Conservation (phyloP, 2,888 invertebrate species). For the Cotesia congregata region DNA sequence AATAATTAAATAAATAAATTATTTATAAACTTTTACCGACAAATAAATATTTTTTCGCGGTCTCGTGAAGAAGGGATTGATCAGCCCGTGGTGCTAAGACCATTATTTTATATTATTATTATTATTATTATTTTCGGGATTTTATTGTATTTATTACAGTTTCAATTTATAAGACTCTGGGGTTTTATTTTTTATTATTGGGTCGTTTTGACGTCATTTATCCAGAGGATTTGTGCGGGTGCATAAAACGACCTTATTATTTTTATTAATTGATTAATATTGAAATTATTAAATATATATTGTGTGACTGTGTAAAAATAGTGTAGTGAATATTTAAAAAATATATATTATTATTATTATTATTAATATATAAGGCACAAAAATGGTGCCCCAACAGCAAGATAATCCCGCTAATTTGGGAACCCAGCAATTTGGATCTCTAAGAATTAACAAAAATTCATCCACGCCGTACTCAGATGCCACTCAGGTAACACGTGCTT, state of each 20-base stretch:
- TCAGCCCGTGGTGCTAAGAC: slow-evolving; percentile 5
- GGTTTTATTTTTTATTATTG: background rate
- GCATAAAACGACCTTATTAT: background rate
- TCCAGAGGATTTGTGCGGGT: background rate
- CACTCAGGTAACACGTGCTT: slow-evolving; percentile 82
- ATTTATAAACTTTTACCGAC: slow-evolving; percentile 4
- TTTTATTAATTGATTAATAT: background rate
- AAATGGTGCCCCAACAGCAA: slow-evolving; percentile 84
- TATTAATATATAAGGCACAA: slow-evolving; percentile 53
- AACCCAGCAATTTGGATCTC: slow-evolving; percentile 88
- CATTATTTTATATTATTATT: background rate
- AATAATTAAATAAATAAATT: too few relatives aligned
- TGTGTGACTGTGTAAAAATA: slow-evolving; percentile 24
- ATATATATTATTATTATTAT: slow-evolving; percentile 46
- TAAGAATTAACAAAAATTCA: slow-evolving; percentile 90
- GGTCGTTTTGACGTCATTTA: background rate
- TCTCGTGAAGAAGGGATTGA: slow-evolving; percentile 4
- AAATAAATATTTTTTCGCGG: background rate
- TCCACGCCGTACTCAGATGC: slow-evolving; percentile 98
- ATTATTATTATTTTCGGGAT: too few relatives aligned
- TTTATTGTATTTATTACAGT: too few relatives aligned
- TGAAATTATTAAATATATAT: too few relatives aligned
- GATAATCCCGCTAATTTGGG: slow-evolving; percentile 77
- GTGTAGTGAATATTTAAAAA: slow-evolving; percentile 29
- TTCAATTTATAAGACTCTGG: too few relatives aligned